phyloP scores from a whole-genome alignment of 2,797 vertebrate species.

The Streptopelia turtur region DNA sequence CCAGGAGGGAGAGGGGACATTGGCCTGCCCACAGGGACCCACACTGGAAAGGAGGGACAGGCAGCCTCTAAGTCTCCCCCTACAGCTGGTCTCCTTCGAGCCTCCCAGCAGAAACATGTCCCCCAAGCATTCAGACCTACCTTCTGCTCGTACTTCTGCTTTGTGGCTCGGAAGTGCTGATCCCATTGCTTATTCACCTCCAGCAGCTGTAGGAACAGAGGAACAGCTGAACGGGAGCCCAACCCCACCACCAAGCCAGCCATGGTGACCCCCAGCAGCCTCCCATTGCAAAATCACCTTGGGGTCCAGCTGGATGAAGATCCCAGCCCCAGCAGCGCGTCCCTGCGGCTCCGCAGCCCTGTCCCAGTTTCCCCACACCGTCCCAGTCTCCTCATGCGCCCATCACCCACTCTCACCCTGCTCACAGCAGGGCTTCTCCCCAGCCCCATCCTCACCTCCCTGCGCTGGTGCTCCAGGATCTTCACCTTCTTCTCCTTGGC shows the following conservation, averaged over 20 bases:
- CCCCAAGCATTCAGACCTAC: constrained; percentile 70
- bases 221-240: neutral
- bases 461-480: constrained; percentile 96
- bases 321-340: neutral
- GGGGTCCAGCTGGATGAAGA: neutral
- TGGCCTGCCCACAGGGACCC: neutral
- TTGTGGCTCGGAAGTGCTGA: constrained; percentile 98
- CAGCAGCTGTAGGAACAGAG: constrained; percentile 84
- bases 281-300: neutral
- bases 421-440: neutral
- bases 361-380: neutral
- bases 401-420: neutral
- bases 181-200: constrained; percentile 99
- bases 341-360: neutral
- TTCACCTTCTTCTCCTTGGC: constrained; percentile 93
- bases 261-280: neutral
- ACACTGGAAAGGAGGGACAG: rapidly evolving
- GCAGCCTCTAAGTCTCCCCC: neutral
- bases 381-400: neutral
- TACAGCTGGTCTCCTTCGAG: rapidly evolving
- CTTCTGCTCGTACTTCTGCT: constrained; percentile 98
- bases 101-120: neutral
- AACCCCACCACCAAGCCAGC: neutral
- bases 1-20: neutral
- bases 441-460: constrained; percentile 86